These are phyloP conservation scores for Melipona beecheii DNA, from an alignment of 2,888 invertebrate species.

Conservation along the genomic window DNA sequence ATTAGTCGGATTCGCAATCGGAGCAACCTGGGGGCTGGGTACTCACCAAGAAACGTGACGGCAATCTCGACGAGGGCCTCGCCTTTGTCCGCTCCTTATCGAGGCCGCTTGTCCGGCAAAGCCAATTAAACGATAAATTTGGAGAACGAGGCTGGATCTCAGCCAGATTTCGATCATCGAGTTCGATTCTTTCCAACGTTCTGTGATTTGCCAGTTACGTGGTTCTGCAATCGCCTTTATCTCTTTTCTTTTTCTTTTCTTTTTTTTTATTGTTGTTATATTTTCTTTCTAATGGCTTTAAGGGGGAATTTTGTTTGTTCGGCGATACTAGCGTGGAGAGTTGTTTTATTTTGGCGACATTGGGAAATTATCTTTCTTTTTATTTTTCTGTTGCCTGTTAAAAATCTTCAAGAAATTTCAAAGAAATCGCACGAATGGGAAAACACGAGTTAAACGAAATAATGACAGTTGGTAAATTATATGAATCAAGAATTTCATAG, in stretches of 20 bases:
- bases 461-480: too few species aligned
- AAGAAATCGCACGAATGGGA: too few species aligned
- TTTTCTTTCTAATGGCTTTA: not conserved
- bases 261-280: not conserved
- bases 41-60: constrained; percentile 62
- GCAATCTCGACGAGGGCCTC: constrained; percentile 61
- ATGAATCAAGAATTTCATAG: too few species aligned
- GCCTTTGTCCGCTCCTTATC: constrained; percentile 65
- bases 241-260: not conserved
- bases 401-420: too few species aligned
- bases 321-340: not conserved
- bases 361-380: not conserved
- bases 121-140: constrained; percentile 70
- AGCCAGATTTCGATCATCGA: constrained; percentile 55
- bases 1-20: constrained; percentile 54
- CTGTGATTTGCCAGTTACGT: not conserved
- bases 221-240: too few species aligned
- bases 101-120: constrained; percentile 58
- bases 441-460: too few species aligned
- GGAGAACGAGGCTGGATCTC: constrained; percentile 50
- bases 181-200: not conserved
- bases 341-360: not conserved
- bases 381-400: too few species aligned
- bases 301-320: not conserved
- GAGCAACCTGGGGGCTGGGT: constrained; percentile 10